Conservation (phyloP, 2,888 invertebrate genomes). For the Philonicus albiceps region DNA sequence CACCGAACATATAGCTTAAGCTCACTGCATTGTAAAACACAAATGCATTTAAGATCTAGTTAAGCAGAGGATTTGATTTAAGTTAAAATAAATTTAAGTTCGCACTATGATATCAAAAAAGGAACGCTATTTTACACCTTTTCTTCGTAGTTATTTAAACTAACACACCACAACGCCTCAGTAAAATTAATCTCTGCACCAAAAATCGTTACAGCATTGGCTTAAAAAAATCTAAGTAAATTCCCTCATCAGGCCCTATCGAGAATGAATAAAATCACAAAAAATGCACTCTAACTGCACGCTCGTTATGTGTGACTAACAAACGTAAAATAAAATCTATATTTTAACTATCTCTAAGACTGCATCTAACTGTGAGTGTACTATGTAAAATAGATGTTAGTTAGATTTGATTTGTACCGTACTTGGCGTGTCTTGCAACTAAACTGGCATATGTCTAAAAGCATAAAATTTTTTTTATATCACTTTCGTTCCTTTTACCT, state of each 20-base stretch:
- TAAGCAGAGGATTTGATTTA: too few relatives aligned
- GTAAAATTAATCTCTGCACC: not conserved
- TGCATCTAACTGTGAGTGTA: slow-evolving; percentile 26
- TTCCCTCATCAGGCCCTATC: not conserved
- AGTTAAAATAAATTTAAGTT: not conserved
- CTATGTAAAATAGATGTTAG: slow-evolving; percentile 8
- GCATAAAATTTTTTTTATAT: not conserved
- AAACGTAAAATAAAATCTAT: not conserved
- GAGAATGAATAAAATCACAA: not conserved
- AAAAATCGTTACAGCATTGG: slow-evolving; percentile 18
- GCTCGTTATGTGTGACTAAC: slow-evolving; percentile 6
- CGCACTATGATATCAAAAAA: not conserved
- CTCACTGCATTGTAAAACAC: too few relatives aligned
- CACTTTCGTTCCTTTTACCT: not conserved
- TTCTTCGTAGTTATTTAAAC: not conserved
- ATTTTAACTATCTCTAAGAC: not conserved
- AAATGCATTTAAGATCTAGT: too few relatives aligned
- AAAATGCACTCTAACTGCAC: slow-evolving; percentile 24
- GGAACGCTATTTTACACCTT: not conserved
- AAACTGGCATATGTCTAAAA: not conserved
- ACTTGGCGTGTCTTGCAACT: slow-evolving; percentile 16
- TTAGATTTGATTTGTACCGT: not conserved
- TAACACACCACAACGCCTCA: not conserved
- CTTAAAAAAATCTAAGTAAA: slow-evolving; percentile 12
- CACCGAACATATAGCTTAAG: too few relatives aligned